A percentile compares a stretch with the other conserved stretches of the same genome.
Conservation (phyloP, 2,888 invertebrate genomes). For the Conistra vaccinii region DNA sequence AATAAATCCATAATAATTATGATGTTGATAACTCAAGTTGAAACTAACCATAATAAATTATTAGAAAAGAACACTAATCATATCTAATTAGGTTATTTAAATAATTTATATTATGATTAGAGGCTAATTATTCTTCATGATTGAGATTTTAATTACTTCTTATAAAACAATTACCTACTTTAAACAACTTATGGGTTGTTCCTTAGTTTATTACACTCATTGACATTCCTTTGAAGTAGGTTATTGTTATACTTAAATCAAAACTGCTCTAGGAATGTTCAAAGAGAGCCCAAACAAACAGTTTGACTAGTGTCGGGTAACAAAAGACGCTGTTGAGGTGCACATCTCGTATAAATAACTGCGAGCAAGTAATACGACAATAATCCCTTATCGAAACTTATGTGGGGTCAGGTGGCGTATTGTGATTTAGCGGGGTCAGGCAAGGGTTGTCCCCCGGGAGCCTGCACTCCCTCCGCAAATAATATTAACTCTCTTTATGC, state of each 20-base stretch:
- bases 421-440: constrained; percentile 71
- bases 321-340: constrained; percentile 15
- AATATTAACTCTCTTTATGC: constrained; percentile 82
- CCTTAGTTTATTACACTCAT: constrained; percentile 12
- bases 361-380: constrained; percentile 72
- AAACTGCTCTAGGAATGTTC: not conserved
- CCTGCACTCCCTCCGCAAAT: constrained; percentile 73
- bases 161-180: constrained; percentile 23
- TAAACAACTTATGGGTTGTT: not conserved
- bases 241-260: not conserved
- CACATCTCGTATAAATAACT: constrained; percentile 59
- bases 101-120: constrained; percentile 41
- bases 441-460: constrained; percentile 66
- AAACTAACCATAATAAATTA: constrained; percentile 2
- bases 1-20: not conserved
- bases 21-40: not conserved
- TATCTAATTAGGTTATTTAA: constrained; percentile 33
- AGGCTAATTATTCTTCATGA: not conserved
- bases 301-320: constrained; percentile 6
- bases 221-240: not conserved
- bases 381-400: constrained; percentile 75
- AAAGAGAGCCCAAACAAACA: constrained; percentile 15
- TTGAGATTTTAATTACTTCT: constrained; percentile 26
- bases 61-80: constrained; percentile 5
- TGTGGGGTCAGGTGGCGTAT: constrained; percentile 75